Percentiles rank a stretch among this genome's conserved stretches.
These are phyloP conservation scores for Aphaenogaster ashmeadi DNA, from an alignment of 1,140 invertebrate genomes.

Conservation along the genomic window DNA sequence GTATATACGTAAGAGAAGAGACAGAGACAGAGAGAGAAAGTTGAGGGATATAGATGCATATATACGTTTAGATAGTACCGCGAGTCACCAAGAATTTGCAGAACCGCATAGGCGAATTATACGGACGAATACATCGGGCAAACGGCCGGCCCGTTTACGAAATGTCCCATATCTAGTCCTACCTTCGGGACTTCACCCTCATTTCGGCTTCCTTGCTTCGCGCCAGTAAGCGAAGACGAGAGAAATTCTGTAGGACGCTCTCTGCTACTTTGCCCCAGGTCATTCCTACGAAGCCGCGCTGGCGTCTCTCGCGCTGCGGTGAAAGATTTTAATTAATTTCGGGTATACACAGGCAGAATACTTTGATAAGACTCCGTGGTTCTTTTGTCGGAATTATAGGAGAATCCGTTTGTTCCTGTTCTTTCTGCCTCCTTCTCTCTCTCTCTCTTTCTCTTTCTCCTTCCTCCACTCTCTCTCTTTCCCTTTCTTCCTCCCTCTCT, in stretches of 20 bases:
- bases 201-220: neutral
- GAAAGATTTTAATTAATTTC: slow-evolving; percentile 76
- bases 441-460: neutral
- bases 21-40: neutral
- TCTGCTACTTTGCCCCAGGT: slow-evolving; percentile 35
- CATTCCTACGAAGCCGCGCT: slow-evolving; percentile 27
- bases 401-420: slow-evolving; percentile 46
- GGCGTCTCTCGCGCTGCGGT: slow-evolving; percentile 15
- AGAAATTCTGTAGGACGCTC: slow-evolving; percentile 48
- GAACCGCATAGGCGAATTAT: slow-evolving; percentile 72
- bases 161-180: slow-evolving; percentile 64
- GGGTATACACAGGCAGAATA: slow-evolving; percentile 53
- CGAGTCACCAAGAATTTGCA: slow-evolving; percentile 66
- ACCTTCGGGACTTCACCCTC: slow-evolving; percentile 47
- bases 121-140: slow-evolving; percentile 63
- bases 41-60: neutral
- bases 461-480: neutral
- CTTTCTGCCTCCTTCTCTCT: neutral
- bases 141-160: slow-evolving; percentile 55
- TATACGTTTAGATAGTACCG: slow-evolving; percentile 20
- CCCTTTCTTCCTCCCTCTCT: neutral
- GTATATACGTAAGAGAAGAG: neutral
- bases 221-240: slow-evolving; percentile 25
- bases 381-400: slow-evolving; percentile 55
- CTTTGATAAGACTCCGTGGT: slow-evolving; percentile 58